Evolutionary conservation across 2,888 invertebrate species (phyloP), one percentile per base, ranked within the genome.

Genomic region (Glyphotaelius pellucidus): DNA sequence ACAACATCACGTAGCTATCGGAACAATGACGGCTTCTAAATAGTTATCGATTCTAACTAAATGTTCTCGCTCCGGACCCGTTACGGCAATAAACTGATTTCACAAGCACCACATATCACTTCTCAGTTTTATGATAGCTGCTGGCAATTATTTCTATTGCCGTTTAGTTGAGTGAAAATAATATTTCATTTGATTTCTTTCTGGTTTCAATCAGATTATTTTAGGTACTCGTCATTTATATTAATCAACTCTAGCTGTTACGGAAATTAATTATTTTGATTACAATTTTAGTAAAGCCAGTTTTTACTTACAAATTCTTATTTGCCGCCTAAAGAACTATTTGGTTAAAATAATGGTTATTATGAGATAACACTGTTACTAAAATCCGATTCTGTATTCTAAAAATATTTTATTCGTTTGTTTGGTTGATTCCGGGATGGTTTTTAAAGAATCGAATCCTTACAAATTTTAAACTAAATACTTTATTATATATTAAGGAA

Each of bases 1-100:
- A 87, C 86, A 42, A 42, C 87, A 38, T 85, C 85, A 85, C 85
- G 85, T 87, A 32, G 87, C 67, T 67, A 67, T 67, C 87, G 87
- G 87, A 87, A 87, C 87, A 87, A 87, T 87, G 67, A 87, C 87
- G 52, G 67, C 31, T 52, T n/a, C 35, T 42, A 42, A 86, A 38
- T 42, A 32, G 32, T 81, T 32, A 30, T 81, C 81, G 32, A 81
- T 42, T 38, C 85, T 42, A n/a, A 86, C 25, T 86, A 86, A 35
- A 86, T 38, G 42, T 83, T 83, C 35, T 67, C 87, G 87, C 30
- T n/a, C 11, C 67, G 87, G 67, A 86, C 38, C 86, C 86, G 42
- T 42, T 86, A n/a, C 42, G 47, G 86, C 32, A 52, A 30, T 67
- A 15, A 32, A 87, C 87, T 52, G 32, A 67, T 67, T 87, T 87